Percentiles rank a stretch among this genome's conserved stretches.
phyloP scores from a whole-genome alignment of 1,140 invertebrate species.

The Ladona fulva region DNA sequence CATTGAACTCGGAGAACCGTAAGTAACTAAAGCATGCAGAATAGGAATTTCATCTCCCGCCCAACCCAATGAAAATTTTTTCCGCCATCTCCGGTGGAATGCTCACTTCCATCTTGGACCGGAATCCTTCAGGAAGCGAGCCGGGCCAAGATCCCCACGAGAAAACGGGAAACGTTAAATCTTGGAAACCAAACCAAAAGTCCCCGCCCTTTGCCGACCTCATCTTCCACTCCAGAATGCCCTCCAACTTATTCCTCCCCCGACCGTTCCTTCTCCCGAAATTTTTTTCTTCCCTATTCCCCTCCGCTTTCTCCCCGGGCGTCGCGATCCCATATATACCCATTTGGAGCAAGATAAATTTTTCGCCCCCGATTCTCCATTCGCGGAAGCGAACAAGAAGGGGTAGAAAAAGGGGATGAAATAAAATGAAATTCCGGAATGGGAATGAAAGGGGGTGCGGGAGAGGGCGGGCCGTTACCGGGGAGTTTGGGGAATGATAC shows the following conservation, averaged over 20 bases:
- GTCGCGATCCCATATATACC: background rate
- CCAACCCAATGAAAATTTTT: too few relatives aligned
- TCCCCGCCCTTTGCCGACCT: background rate
- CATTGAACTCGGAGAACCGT: too few relatives aligned
- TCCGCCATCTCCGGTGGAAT: too few relatives aligned
- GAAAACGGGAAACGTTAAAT: background rate
- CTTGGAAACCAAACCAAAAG: background rate
- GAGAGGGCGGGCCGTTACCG: background rate
- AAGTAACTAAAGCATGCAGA: too few relatives aligned
- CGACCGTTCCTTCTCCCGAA: background rate
- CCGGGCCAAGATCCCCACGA: too few relatives aligned
- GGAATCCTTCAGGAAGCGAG: too few relatives aligned
- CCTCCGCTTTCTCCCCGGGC: background rate
- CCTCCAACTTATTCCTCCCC: too few relatives aligned
- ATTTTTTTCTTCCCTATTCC: background rate
- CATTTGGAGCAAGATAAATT: slow-evolving; percentile 1
- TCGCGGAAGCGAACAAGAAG: background rate
- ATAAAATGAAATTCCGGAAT: slow-evolving; percentile 1
- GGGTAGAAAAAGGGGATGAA: background rate
- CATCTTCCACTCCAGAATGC: background rate
- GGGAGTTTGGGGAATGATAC: slow-evolving; percentile 3
- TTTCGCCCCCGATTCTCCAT: background rate
- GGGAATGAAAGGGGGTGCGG: background rate
- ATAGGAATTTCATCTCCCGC: too few relatives aligned
- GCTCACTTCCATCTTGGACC: too few relatives aligned